phyloP scores from a whole-genome alignment of 2,797 vertebrate species.

The Phalanger gymnotis region DNA sequence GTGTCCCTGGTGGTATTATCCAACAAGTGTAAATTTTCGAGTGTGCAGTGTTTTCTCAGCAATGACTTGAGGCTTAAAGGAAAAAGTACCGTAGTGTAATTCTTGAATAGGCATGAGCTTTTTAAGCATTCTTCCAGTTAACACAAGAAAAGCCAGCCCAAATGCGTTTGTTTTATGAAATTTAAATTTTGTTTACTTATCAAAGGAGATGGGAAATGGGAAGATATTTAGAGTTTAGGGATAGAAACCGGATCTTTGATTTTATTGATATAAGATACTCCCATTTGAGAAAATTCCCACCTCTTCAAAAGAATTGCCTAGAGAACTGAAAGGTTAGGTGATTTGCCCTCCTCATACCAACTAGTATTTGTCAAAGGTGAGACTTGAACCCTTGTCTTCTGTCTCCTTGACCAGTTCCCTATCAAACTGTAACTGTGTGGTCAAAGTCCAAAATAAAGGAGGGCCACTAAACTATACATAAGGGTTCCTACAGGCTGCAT shows the following conservation, averaged over 20 bases:
- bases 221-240: neutral
- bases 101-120: slow-evolving; percentile 18
- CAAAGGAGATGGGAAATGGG: slow-evolving; percentile 42
- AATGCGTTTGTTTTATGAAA: slow-evolving; percentile 57
- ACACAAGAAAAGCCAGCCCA: slow-evolving; percentile 35
- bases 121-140: slow-evolving; percentile 29
- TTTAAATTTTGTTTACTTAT: slow-evolving; percentile 16
- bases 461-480: neutral
- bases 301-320: neutral
- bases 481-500: neutral
- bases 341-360: neutral
- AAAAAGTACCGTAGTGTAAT: slow-evolving; percentile 41
- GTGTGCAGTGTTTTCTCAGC: slow-evolving; percentile 43
- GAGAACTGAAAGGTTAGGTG: neutral
- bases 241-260: neutral
- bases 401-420: neutral
- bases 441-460: neutral
- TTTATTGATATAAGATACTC: neutral
- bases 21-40: slow-evolving; percentile 46
- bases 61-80: slow-evolving; percentile 57
- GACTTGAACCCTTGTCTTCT: neutral
- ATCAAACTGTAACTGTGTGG: neutral
- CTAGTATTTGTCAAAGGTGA: neutral
- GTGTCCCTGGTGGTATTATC: slow-evolving; percentile 46
- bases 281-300: neutral